Base-by-base conservation (phyloP, 1,140 invertebrate species). In the Nasonia giraulti region DNA sequence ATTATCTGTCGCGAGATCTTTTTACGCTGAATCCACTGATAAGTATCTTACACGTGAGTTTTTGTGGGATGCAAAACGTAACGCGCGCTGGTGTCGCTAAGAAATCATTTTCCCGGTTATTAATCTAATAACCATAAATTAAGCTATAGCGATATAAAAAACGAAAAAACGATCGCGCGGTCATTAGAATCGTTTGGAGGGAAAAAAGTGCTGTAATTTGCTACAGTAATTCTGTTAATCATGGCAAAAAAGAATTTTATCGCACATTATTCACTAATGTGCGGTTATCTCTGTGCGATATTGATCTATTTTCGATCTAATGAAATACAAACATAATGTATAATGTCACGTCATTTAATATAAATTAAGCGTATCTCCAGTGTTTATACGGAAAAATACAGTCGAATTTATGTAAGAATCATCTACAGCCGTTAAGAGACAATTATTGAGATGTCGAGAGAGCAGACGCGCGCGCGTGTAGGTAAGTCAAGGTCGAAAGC, bases 401-500 rank as follows among this genome's bases (percentile, higher is more conserved):
- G 2, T 20, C 20, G 20, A 62, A 20, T 62, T 17, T 62, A 17
- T 20, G 14, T 20, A 62, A 62, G 17, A 62, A 62, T 62, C 55
- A 62, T 20, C 27, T 27, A 27, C 27, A 20, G 14, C 55, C 20
- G 20, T 20, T 62, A 20, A 4, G 17, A 55, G 14, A 55, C 2
- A 55, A 55, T 55, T 55, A 14, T 44, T 44, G 40, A 44, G 40
- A 44, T 44, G 40, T 44, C 10, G 40, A 44, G 17, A 55, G 50
- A 55, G 1, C 50, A 55, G 17, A 10, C 12, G 33, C 12, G 66
- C n/a, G 2, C 12, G 33, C 12, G 66, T 17, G 2, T 23, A 80
- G 23, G 12, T 73, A 81, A 81, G 68, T 81, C 80, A 81, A 81
- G 68, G 80, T 81, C 27, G 69, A 14, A 73, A 8, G 2, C 8